Percentiles rank a stretch among this genome's conserved stretches.
phyloP scores from a whole-genome alignment of 2,797 vertebrate genomes.

The Periophthalmus magnuspinnatus region DNA sequence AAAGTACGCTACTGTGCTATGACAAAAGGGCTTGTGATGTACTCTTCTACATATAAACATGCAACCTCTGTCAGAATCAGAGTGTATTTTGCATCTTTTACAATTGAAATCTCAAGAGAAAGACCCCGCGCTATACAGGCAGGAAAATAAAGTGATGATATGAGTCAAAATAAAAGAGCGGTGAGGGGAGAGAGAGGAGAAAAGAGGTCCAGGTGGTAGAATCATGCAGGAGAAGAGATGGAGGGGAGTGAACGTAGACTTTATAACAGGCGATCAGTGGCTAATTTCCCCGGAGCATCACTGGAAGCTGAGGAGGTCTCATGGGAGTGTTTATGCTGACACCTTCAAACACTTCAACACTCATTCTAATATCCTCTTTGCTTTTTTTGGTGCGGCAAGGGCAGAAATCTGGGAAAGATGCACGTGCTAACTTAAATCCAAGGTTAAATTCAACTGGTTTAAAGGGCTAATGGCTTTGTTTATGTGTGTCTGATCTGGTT shows the following conservation, averaged over 20 bases:
- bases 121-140: conserved; percentile 27
- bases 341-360: conserved; percentile 31
- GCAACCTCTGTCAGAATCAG: not conserved
- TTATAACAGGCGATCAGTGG: conserved; percentile 58
- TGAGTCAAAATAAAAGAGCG: conserved; percentile 41
- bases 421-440: conserved; percentile 26
- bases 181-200: conserved; percentile 32
- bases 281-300: conserved; percentile 68
- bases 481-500: conserved; percentile 1
- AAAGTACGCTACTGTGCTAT: conserved; percentile 33
- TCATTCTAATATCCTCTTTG: conserved; percentile 20
- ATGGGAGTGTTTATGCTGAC: conserved; percentile 59
- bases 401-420: conserved; percentile 41
- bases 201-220: conserved; percentile 19
- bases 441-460: not conserved
- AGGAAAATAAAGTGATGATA: conserved; percentile 47
- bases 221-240: conserved; percentile 27
- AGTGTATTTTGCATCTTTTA: conserved; percentile 24
- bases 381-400: conserved; percentile 43
- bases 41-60: not conserved
- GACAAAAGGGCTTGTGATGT: conserved; percentile 24
- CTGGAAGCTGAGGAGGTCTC: conserved; percentile 56
- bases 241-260: conserved; percentile 34
- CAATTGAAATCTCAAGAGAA: conserved; percentile 34
- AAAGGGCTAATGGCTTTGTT: not conserved